Conservation (phyloP, 2,797 vertebrate species). For the Karalla daura region DNA sequence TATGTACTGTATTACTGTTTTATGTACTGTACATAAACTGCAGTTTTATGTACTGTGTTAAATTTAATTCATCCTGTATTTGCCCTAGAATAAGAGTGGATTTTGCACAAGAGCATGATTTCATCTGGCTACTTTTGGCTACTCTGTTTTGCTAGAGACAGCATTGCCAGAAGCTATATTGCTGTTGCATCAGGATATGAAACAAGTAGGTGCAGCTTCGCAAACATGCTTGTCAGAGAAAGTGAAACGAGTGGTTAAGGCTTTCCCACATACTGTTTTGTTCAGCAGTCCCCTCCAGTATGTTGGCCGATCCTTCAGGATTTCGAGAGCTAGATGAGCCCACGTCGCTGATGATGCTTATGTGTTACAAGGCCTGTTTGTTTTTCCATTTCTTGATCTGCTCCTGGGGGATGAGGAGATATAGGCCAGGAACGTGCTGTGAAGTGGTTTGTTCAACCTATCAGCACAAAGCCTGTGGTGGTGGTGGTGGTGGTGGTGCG, state of each 20-base stretch:
- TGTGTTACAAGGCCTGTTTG: conserved; percentile 55
- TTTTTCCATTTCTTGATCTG: conserved; percentile 64
- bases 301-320: conserved; percentile 42
- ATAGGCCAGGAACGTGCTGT: conserved; percentile 42
- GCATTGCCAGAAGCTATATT: not conserved
- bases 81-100: not conserved
- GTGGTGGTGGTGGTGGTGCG: conserved; percentile 6
- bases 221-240: not conserved
- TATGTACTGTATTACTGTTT: no score
- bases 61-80: not conserved
- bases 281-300: conserved; percentile 14
- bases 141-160: not conserved
- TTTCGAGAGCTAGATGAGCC: conserved; percentile 9
- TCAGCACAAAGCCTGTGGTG: conserved; percentile 32
- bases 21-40: not conserved
- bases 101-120: not conserved
- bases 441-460: conserved; percentile 40
- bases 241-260: not conserved
- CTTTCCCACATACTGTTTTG: conserved; percentile 27
- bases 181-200: not conserved
- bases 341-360: conserved; percentile 35
- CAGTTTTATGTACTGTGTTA: no score
- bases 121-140: not conserved
- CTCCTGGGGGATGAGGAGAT: conserved; percentile 60
- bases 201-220: conserved; percentile 4